Base-by-base conservation (phyloP, 2,888 invertebrate species). In the Rotaria macrura region DNA sequence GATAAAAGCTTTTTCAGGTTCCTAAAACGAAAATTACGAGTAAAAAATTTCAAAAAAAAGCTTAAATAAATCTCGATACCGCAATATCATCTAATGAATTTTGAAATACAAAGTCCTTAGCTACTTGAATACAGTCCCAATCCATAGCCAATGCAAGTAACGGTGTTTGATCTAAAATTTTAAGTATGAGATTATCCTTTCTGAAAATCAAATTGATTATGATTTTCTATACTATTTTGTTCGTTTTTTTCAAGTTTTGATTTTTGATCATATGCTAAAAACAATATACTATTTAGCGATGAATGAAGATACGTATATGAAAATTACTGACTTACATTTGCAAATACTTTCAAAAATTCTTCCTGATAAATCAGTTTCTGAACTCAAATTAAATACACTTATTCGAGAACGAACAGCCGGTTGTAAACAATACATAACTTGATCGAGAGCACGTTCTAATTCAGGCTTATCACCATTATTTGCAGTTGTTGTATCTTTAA, bases 391-490 rank as follows among this genome's bases (percentile, higher is more conserved):
- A 34, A 40, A 79, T 43, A 79, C 12, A n/a, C 25, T 43, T 25
- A 79, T 25, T 25, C n/a, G 14, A 14, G 79, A n/a, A 2, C 79
- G 79, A 40, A 79, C 79, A 43, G 25, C 43, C n/a, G 43, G 43
- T 79, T 79, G 79, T 10, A 79, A 17, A 43, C 79, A 79, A 79
- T n/a, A 79, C n/a, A 79, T 25, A 40, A 43, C 79, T 79, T n/a
- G 7, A 17, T n/a, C 0, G 43, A 43, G n/a, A n/a, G n/a, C n/a
- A n/a, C n/a, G n/a, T n/a, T n/a, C 2, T 14, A 25, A 2, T 20
- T 38, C 40, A 40, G 3, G 23, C 2, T 7, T 1, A 34, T 74
- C 9, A 2, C 38, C 14, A 1, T 38, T 29, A 1, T 72, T n/a
- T 9, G 2, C 25, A 1, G 5, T n/a, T n/a, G n/a, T n/a, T n/a